Evolutionary conservation across 1,140 invertebrate genomes (phyloP).

Genomic region (Anastrepha obliqua): DNA sequence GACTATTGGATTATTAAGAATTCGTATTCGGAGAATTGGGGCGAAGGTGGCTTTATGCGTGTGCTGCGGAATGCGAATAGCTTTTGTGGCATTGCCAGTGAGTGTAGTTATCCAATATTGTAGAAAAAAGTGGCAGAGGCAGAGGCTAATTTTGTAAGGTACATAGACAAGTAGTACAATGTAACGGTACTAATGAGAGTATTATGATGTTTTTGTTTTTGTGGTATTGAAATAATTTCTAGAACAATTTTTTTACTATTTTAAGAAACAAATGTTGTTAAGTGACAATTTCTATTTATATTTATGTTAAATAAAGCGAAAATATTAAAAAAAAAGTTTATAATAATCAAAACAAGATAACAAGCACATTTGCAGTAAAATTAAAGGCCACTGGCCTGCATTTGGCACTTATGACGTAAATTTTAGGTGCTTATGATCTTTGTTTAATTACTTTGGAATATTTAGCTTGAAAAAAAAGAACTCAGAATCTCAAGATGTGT

Average conservation of each 20-base stretch:
- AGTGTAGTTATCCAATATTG: slow-evolving; percentile 70
- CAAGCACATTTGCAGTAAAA: too few species aligned
- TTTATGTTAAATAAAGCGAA: slow-evolving; percentile 4
- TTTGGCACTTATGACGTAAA: too few species aligned
- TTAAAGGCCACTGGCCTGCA: too few species aligned
- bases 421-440: too few species aligned
- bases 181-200: neutral
- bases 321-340: slow-evolving; percentile 6
- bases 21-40: slow-evolving; percentile 82
- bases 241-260: neutral
- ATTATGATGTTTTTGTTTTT: neutral
- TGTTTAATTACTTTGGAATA: too few species aligned
- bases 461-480: too few species aligned
- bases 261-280: slow-evolving; percentile 11
- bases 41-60: slow-evolving; percentile 83
- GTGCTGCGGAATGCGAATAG: slow-evolving; percentile 81
- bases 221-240: neutral
- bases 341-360: too few species aligned
- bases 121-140: neutral
- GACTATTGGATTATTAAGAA: slow-evolving; percentile 91
- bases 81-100: slow-evolving; percentile 80
- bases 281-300: slow-evolving; percentile 24
- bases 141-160: neutral
- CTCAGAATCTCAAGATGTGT: too few species aligned
- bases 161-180: too few species aligned